Evolutionary conservation across 2,888 invertebrate genomes (phyloP), one percentile per base, ranked within the genome.

Genomic region (Tachystola acroxantha): DNA sequence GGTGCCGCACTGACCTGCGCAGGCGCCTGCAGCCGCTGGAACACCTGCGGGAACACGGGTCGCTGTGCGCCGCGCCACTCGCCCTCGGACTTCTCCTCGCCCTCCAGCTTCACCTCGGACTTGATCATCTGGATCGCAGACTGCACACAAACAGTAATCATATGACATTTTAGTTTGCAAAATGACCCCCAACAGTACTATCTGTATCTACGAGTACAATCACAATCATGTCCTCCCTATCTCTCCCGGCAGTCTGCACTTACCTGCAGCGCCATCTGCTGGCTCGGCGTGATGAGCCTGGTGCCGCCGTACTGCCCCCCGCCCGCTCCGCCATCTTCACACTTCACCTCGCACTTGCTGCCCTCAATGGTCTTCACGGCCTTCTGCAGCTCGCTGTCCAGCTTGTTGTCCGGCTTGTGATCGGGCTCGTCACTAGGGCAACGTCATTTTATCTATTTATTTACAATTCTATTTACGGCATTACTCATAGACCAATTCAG

Each of bases 51-150:
- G 43, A 58, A 59, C 6, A 51, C 50, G 10, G 53, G 48, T 10
- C 55, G 48, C 32, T 50, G 57, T 6, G 6, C 56, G 16, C 50
- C 50, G 24, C 59, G 55, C 57, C 60, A 57, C 35, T 59, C 64
- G 6, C 35, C 42, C 37, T 48, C 54, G 4, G 45, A 19, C 39
- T 80, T 78, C 6, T 32, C 84, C 0, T 78, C 81, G 2, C 55
- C 47, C 40, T 85, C 85, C 9, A 76, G 43, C 43, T 85, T 85
- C 45, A 84, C 74, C 41, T 85, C 85, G 0, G 78, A 65, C 49
- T 84, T 85, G 34, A 84, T 80, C 1, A 70, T 70, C 51, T 80
- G 79, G 69, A 84, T 78, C 34, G 80, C 73, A 10, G 66, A 62
- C 75, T 76, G 46, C 19, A 5, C 1, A 34, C 7, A n/a, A 22